A percentile compares a stretch with the other conserved stretches of the same genome.
Evolutionary conservation across 2,888 invertebrate species (phyloP).

Genomic region (Leuctra nigra): DNA sequence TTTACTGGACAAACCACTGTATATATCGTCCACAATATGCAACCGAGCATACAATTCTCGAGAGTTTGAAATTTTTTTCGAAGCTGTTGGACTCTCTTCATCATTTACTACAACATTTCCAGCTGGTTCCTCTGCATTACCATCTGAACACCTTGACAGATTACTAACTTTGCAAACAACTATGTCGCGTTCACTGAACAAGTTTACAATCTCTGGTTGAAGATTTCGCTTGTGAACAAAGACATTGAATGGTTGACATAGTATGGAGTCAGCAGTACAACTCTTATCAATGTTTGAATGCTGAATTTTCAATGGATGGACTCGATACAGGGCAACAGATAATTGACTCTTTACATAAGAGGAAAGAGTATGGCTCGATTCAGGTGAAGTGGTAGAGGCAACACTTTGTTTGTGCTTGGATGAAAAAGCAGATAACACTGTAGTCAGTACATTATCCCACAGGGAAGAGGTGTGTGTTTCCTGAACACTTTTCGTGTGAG

Average conservation of each 20-base stretch:
- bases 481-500: no score
- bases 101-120: not conserved
- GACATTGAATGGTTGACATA: conserved; percentile 39
- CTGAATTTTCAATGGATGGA: conserved; percentile 28
- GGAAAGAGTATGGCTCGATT: no score
- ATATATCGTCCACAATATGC: conserved; percentile 35
- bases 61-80: not conserved
- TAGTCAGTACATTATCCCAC: no score
- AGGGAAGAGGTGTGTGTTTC: no score
- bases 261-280: conserved; percentile 22
- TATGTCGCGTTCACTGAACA: conserved; percentile 18
- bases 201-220: conserved; percentile 25
- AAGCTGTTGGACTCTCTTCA: not conserved
- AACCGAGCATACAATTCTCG: conserved; percentile 26
- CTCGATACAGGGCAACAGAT: conserved; percentile 25
- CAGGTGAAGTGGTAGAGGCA: no score
- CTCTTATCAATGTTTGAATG: not conserved
- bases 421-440: no score
- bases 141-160: conserved; percentile 27
- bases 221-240: conserved; percentile 37
- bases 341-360: no score
- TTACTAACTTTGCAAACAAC: conserved; percentile 34
- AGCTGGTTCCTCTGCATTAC: conserved; percentile 17
- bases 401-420: no score
- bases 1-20: conserved; percentile 26